These are phyloP conservation scores for Bruchidius siliquastri DNA, from an alignment of 2,888 invertebrate species.

Conservation along the genomic window DNA sequence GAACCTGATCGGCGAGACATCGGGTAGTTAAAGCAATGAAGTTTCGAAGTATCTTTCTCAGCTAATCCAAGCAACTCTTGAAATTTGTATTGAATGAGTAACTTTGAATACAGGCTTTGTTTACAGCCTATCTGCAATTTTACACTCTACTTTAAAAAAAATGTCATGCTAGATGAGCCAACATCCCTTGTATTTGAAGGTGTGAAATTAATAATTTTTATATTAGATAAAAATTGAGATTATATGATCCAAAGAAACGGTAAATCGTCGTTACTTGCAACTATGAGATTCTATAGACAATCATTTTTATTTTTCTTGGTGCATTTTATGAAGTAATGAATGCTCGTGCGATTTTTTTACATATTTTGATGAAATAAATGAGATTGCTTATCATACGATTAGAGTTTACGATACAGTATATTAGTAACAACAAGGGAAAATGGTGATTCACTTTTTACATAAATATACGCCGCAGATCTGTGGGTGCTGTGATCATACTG, in stretches of 20 bases:
- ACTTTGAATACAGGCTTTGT: neutral
- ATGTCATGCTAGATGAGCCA: no score
- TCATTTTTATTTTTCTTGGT: neutral
- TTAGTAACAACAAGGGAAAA: neutral
- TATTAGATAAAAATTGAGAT: no score
- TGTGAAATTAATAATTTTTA: no score
- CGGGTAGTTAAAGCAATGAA: no score
- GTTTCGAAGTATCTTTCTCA: no score
- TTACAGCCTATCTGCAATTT: neutral
- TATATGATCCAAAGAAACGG: no score
- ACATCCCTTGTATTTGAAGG: no score
- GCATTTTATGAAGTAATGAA: neutral
- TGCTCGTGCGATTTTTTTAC: neutral
- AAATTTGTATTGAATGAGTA: no score
- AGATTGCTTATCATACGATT: neutral
- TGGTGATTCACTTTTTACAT: slow-evolving; percentile 55
- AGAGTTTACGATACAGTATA: neutral
- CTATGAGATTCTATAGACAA: neutral
- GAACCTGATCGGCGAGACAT: no score
- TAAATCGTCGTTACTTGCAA: neutral
- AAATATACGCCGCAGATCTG: slow-evolving; percentile 83
- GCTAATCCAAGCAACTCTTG: no score
- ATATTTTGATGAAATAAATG: neutral
- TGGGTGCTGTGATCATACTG: slow-evolving; percentile 85
- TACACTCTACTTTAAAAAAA: neutral